Conservation (phyloP, 2,888 invertebrate genomes). For the Cybosia mesomella region DNA sequence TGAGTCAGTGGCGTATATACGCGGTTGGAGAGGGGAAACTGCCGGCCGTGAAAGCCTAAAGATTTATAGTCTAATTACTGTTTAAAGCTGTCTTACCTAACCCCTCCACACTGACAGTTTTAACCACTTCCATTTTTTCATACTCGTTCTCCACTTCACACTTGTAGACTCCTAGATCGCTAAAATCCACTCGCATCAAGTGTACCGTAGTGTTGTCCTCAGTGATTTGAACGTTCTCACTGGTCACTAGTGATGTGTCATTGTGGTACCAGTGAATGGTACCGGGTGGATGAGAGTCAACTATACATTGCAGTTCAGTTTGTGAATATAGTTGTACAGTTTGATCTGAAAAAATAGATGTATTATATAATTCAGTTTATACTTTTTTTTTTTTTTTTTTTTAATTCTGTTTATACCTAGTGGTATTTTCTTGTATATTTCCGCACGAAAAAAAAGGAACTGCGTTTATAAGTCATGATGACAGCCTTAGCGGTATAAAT, state of each 20-base stretch:
- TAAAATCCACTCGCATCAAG: slow-evolving; percentile 66
- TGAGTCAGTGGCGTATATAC: too few species aligned
- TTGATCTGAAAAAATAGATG: slow-evolving; percentile 59
- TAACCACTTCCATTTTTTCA: slow-evolving; percentile 64
- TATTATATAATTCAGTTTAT: background rate
- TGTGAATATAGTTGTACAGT: slow-evolving; percentile 67
- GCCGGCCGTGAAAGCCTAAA: too few species aligned
- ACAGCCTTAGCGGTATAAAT: too few species aligned
- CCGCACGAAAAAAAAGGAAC: too few species aligned
- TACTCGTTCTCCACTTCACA: slow-evolving; percentile 84
- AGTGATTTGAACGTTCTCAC: slow-evolving; percentile 53
- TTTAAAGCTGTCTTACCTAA: slow-evolving; percentile 63
- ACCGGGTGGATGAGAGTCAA: slow-evolving; percentile 64
- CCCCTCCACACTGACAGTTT: slow-evolving; percentile 64
- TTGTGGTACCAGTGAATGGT: slow-evolving; percentile 71
- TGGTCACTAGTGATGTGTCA: slow-evolving; percentile 54
- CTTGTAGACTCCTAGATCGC: slow-evolving; percentile 79
- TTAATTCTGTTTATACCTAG: too few species aligned
- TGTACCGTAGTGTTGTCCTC: slow-evolving; percentile 59
- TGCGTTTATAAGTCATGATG: too few species aligned
- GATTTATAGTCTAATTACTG: background rate
- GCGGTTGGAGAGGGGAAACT: too few species aligned
- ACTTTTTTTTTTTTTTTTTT: too few species aligned
- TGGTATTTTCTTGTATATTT: too few species aligned
- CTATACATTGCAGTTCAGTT: slow-evolving; percentile 60